Base-by-base conservation (phyloP, 2,113 vertebrate species). In the Petrocephalus microphthalmus region DNA sequence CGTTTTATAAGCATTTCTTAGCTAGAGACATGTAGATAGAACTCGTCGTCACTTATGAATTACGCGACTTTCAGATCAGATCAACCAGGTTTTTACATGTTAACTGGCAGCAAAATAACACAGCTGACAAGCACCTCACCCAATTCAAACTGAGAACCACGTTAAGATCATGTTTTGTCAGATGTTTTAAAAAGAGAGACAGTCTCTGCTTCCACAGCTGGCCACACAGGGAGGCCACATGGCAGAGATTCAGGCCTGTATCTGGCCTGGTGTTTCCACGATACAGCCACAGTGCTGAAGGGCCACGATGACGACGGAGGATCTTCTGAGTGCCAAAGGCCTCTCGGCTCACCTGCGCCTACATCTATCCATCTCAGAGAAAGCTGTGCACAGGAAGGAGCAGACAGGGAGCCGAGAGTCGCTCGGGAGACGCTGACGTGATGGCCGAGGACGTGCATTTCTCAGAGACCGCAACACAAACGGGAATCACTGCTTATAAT, bases 401-500 rank as follows among this genome's bases (percentile, higher is more conserved):
- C 67, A 81, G 67, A 88, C 45, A 82, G 67, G 49, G 33, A 81
- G 11, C 52, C 10, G 37, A 33, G 19, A 1, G 33, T 86, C 22
- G 20, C 33, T 11, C 7, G 10, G 19, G 19, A 83, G 37, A 47
- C 15, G 8, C 33, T n/a, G 85, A 64, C 37, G 13, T 13, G 53
- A 86, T 19, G 19, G 5, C 33, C 15, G 85, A 86, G 85, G 29
- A 86, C 37, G 85, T 86, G 85, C 37, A 47, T 86, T 47, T 86
- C 56, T 86, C 56, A 90, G 91, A 91, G 92, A 94, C 94, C 92
- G 85, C 90, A 92, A 92, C 53, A 78, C 91, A 90, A 86, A 90
- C 92, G 91, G 91, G 87, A 92, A 92, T 85, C 89, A 93, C 92
- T 92, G 92, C 91, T 91, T 93, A 92, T 92, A 91, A 90, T 83